A percentile compares a stretch with the other conserved stretches of the same genome.
Evolutionary conservation across 2,888 invertebrate genomes (phyloP).

Genomic region (Troides helena): DNA sequence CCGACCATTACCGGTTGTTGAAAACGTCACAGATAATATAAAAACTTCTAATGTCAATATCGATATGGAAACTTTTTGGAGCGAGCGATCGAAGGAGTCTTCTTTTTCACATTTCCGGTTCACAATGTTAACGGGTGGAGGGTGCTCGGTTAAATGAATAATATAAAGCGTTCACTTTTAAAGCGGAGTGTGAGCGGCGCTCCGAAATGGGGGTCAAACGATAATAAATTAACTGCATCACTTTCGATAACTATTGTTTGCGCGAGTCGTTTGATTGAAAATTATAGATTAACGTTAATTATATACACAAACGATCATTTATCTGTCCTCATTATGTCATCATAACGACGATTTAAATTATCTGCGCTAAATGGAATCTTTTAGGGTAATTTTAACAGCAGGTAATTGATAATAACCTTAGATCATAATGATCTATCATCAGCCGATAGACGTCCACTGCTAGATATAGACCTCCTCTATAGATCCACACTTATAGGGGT

Average conservation of each 20-base stretch:
- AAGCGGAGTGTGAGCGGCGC: slow-evolving; percentile 7
- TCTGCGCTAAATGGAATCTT: too few species aligned
- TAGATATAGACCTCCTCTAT: too few species aligned
- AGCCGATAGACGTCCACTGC: too few species aligned
- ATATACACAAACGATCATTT: neutral
- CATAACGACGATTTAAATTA: neutral
- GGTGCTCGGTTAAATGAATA: slow-evolving; percentile 9
- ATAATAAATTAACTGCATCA: slow-evolving; percentile 22
- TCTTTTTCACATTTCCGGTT: slow-evolving; percentile 18
- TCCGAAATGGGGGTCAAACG: slow-evolving; percentile 20
- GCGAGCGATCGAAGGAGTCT: neutral
- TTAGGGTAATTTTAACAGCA: too few species aligned
- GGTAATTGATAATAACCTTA: too few species aligned
- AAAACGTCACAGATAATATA: slow-evolving; percentile 6
- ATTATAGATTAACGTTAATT: slow-evolving; percentile 1
- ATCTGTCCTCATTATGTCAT: neutral
- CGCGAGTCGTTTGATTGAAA: slow-evolving; percentile 8
- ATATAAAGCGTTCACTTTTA: slow-evolving; percentile 24
- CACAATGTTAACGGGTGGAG: slow-evolving; percentile 1
- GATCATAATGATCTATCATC: too few species aligned
- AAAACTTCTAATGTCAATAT: slow-evolving; percentile 1
- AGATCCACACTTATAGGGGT: too few species aligned
- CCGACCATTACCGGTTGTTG: slow-evolving; percentile 18
- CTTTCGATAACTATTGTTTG: slow-evolving; percentile 24
- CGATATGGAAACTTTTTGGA: neutral